phyloP scores from a whole-genome alignment of 2,113 vertebrate species.

The Indri indri region DNA sequence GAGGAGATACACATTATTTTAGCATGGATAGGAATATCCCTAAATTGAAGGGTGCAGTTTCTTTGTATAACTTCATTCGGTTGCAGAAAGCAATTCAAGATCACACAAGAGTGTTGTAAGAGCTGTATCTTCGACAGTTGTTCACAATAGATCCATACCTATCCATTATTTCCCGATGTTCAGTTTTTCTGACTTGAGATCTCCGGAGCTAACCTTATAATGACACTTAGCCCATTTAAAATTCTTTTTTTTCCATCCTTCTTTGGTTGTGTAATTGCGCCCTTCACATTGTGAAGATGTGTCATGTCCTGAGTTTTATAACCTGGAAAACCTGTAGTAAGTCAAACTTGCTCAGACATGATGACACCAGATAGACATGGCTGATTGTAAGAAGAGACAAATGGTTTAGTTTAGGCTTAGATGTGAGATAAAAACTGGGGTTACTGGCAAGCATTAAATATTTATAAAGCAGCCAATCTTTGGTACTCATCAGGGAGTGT shows the following conservation, averaged over 20 bases:
- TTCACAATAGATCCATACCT: neutral
- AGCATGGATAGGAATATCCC: neutral
- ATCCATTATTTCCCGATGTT: neutral
- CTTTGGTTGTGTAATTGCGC: slow-evolving; percentile 49
- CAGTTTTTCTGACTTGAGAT: slow-evolving; percentile 38
- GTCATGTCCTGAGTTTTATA: slow-evolving; percentile 65
- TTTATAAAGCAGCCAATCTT: slow-evolving; percentile 49
- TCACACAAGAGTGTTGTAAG: neutral
- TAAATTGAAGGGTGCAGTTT: neutral
- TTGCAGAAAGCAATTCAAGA: neutral
- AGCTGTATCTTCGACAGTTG: neutral
- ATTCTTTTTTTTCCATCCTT: neutral
- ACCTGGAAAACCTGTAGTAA: slow-evolving; percentile 61
- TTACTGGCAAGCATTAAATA: slow-evolving; percentile 25
- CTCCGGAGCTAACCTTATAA: neutral
- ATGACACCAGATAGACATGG: slow-evolving; percentile 6
- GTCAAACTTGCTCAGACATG: slow-evolving; percentile 48
- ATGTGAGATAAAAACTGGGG: neutral
- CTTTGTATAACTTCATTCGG: neutral
- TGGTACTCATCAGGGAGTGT: slow-evolving; percentile 51
- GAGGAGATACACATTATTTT: neutral
- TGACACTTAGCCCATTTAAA: slow-evolving; percentile 28
- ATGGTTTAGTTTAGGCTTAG: neutral
- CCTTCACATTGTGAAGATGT: slow-evolving; percentile 49
- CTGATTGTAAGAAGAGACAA: slow-evolving; percentile 55